Base-by-base conservation (phyloP, 2,888 invertebrate genomes). In the Morpho deidamia region DNA sequence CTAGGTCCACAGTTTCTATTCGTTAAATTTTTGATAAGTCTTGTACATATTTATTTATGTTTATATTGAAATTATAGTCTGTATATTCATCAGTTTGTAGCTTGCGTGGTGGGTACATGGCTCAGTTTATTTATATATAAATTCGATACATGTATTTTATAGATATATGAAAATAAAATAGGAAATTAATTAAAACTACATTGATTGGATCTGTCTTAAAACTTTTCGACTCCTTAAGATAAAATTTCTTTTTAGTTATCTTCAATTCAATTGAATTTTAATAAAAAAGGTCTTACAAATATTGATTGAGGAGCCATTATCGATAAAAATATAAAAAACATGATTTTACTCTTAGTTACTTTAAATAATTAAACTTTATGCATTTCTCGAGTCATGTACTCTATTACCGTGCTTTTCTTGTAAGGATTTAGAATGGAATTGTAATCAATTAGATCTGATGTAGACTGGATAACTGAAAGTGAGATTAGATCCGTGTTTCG, bases 1-100 rank as follows among this genome's bases (percentile, higher is more conserved):
- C 50, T 49, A 55, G 65, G 63, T 63, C 63, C 58, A 60, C 62
- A 55, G 64, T 68, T 67, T 66, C 61, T 66, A 63, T 62, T 53
- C 32, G 53, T 61, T 61, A 61, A 60, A 67, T 62, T 59, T 49
- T 48, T 41, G 48, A 58, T 62, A 64, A 63, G 58, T 57, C 48
- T 35, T 63, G 65, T 63, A 64, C 55, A 64, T 65, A 63, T 64
- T 67, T 62, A 63, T 67, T 68, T 67, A 63, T 66, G 52, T 62
- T 58, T 65, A 60, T 59, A 34, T 33, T 40, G 40, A 62, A 55
- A 66, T 62, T 53, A 48, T 62, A 67, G 64, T 59, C 11, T 48
- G 68, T 78, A 77, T 76, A 50, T 53, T 56, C 33, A 53, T 56
- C 32, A 8, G n/a, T 14, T 49, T 49, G 40, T 41, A 34, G 41